phyloP scores from a whole-genome alignment of 1,140 invertebrate species.

The Hetaerina americana region DNA sequence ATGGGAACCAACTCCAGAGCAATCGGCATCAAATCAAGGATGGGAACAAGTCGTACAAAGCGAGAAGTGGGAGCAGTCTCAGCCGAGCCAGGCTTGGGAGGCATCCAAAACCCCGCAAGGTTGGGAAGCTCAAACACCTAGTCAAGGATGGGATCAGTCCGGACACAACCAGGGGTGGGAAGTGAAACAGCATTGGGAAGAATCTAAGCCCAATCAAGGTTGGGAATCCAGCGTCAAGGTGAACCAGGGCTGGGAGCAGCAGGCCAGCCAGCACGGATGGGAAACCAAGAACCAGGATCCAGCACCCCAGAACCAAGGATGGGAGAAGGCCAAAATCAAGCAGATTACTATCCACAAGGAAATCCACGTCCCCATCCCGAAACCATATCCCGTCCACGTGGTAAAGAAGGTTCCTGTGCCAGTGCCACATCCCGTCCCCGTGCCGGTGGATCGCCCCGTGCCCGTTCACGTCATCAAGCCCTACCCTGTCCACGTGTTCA shows the following conservation, averaged over 20 bases:
- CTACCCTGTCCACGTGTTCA: conserved; percentile 2
- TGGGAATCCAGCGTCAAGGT: not conserved
- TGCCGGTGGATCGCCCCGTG: not conserved
- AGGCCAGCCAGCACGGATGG: not conserved
- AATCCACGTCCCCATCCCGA: not conserved
- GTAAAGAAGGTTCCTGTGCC: not conserved
- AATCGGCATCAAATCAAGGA: too few species aligned
- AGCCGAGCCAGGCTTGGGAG: too few species aligned
- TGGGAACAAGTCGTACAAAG: too few species aligned
- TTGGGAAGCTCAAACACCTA: not conserved
- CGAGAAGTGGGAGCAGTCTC: too few species aligned
- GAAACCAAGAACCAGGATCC: not conserved
- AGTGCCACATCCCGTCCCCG: conserved; percentile 2
- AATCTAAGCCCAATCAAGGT: not conserved
- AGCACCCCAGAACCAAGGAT: not conserved
- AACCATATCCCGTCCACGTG: not conserved
- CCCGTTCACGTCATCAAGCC: conserved; percentile 11
- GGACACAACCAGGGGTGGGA: not conserved
- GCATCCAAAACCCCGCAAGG: too few species aligned
- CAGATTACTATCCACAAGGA: conserved; percentile 14
- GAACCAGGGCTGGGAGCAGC: not conserved
- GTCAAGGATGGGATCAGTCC: not conserved
- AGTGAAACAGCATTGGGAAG: not conserved
- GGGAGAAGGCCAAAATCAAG: conserved; percentile 13
- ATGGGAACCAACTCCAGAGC: too few species aligned